Conservation (phyloP, 2,888 invertebrate species). For the Amblyjoppa fuscipennis region DNA sequence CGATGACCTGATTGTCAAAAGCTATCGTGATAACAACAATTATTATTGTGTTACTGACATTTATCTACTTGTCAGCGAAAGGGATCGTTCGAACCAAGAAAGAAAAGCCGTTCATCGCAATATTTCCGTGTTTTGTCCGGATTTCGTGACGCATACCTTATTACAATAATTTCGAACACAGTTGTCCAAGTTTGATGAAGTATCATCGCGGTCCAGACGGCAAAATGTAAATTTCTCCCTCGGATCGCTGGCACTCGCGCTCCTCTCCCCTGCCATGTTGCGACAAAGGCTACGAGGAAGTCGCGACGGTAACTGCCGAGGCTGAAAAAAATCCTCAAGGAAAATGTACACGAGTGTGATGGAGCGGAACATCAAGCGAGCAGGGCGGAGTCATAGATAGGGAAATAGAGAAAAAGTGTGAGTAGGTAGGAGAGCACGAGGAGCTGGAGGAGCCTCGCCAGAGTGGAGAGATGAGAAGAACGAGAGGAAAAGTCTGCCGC, state of each 20-base stretch:
- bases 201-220: neutral
- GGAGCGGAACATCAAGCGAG: neutral
- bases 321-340: neutral
- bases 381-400: neutral
- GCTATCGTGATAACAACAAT: too few relatives aligned
- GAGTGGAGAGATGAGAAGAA: constrained; percentile 12
- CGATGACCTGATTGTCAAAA: too few relatives aligned
- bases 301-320: neutral
- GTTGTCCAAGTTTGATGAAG: neutral
- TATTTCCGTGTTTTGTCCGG: neutral
- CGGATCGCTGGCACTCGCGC: neutral
- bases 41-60: too few relatives aligned
- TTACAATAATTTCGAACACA: neutral
- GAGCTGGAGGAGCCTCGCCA: neutral
- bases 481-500: constrained; percentile 8
- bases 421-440: neutral
- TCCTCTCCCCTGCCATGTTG: neutral
- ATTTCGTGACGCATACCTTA: neutral
- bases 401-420: neutral
- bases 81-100: too few relatives aligned
- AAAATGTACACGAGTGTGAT: constrained; percentile 19
- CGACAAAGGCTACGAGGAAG: neutral
- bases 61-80: too few relatives aligned
- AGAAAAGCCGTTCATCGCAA: neutral
- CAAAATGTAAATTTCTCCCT: neutral